phyloP scores from a whole-genome alignment of 92 coral and sea anemone species.

The Pocillopora grandis region DNA sequence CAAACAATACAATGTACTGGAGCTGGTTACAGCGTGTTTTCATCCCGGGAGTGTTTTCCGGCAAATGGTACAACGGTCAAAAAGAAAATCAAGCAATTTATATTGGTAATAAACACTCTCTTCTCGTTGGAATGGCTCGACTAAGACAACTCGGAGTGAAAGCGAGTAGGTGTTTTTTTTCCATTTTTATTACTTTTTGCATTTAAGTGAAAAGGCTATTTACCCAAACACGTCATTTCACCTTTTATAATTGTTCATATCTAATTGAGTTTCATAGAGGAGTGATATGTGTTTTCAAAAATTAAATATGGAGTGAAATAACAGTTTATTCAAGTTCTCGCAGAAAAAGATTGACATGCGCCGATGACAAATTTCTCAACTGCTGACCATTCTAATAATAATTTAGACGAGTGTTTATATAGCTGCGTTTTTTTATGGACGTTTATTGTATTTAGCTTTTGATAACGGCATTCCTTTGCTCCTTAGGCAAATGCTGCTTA shows the following conservation, averaged over 20 bases:
- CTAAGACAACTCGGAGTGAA: conserved; percentile 70
- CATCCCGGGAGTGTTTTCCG: conserved; percentile 58
- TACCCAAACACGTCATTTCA: background rate
- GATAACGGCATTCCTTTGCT: too few species aligned
- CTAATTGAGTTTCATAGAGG: too few species aligned
- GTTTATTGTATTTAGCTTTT: too few species aligned
- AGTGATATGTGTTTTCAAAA: too few species aligned
- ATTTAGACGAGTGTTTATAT: too few species aligned
- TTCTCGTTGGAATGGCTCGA: conserved; percentile 78
- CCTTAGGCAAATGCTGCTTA: too few species aligned
- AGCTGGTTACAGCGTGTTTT: conserved; percentile 56
- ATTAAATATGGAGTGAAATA: too few species aligned
- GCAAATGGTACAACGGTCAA: conserved; percentile 66
- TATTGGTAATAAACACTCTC: conserved; percentile 65
- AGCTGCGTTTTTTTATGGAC: too few species aligned
- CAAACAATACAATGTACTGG: conserved; percentile 46
- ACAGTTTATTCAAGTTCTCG: too few species aligned
- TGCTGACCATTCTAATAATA: too few species aligned
- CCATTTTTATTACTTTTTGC: background rate
- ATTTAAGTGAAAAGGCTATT: background rate
- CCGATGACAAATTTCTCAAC: too few species aligned
- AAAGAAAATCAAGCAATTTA: conserved; percentile 30
- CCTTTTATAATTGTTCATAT: background rate
- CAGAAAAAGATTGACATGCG: too few species aligned
- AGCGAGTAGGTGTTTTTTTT: conserved; percentile 43